Conservation (phyloP, 2,113 vertebrate species). For the Holacanthus passer region DNA sequence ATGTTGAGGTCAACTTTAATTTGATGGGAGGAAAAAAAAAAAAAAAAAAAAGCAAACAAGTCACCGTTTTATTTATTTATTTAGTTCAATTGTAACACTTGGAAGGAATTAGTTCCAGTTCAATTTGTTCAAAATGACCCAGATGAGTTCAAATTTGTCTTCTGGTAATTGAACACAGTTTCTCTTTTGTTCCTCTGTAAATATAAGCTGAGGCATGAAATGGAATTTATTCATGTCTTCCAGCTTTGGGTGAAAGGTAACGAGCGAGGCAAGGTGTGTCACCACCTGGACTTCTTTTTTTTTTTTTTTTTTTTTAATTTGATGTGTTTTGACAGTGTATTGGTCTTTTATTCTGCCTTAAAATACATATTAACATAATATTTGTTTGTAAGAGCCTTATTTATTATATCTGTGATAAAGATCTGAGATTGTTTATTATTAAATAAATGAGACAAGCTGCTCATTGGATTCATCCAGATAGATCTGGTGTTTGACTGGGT, state of each 20-base stretch:
- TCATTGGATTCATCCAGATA: constrained; percentile 8
- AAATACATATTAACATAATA: neutral
- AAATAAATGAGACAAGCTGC: constrained; percentile 12
- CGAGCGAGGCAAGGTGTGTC: constrained; percentile 45
- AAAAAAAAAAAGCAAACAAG: constrained; percentile 56
- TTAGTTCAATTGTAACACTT: constrained; percentile 63
- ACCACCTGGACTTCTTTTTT: constrained; percentile 3
- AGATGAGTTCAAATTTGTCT: constrained; percentile 77
- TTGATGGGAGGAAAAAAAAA: no score
- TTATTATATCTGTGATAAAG: no score
- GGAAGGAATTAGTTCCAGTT: constrained; percentile 72
- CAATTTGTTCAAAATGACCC: constrained; percentile 72
- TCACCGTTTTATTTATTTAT: constrained; percentile 68
- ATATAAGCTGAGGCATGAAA: constrained; percentile 71
- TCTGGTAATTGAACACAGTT: constrained; percentile 74
- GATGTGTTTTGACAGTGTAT: constrained; percentile 6
- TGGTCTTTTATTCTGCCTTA: neutral
- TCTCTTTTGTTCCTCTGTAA: constrained; percentile 72
- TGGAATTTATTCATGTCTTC: constrained; percentile 63
- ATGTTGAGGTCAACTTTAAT: constrained; percentile 74
- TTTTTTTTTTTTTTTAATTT: neutral
- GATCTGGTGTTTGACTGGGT: constrained; percentile 4
- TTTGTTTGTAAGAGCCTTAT: neutral
- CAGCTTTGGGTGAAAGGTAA: constrained; percentile 55
- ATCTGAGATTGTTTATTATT: neutral